These are phyloP conservation scores for Sebastes schlegelii DNA, from an alignment of 2,113 vertebrate genomes.

Conservation along the genomic window DNA sequence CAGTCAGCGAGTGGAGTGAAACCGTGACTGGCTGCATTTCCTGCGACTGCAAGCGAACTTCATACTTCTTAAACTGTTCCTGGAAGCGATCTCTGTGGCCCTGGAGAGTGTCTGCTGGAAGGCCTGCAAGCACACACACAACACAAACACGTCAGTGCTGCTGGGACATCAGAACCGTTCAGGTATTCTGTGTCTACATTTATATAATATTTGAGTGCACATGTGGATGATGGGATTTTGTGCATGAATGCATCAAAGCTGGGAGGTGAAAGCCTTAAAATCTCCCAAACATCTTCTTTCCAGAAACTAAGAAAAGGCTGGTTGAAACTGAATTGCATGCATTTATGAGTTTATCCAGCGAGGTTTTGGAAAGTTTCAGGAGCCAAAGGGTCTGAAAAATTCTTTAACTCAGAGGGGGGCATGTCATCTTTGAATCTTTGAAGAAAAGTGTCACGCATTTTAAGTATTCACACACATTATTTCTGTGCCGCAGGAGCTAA, in stretches of 20 bases:
- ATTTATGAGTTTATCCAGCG: not conserved
- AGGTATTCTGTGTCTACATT: not conserved
- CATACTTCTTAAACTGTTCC: slow-evolving; percentile 97
- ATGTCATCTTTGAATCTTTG: slow-evolving; percentile 2
- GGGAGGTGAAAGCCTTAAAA: not conserved
- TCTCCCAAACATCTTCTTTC: slow-evolving; percentile 10
- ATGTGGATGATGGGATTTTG: not conserved
- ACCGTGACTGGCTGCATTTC: slow-evolving; percentile 34
- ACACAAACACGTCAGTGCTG: slow-evolving; percentile 21
- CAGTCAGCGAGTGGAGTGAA: slow-evolving; percentile 9
- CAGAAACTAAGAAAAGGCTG: not conserved
- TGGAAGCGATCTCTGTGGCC: slow-evolving; percentile 98
- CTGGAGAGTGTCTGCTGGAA: slow-evolving; percentile 96
- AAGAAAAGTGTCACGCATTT: not conserved
- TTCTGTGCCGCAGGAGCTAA: not conserved
- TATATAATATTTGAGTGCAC: not conserved
- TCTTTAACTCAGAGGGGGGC: not conserved
- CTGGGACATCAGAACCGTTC: not conserved
- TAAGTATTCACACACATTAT: not conserved
- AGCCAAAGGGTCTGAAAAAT: not conserved
- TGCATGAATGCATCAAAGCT: slow-evolving; percentile 1
- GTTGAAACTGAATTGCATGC: not conserved
- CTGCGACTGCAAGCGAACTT: slow-evolving; percentile 55
- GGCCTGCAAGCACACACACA: slow-evolving; percentile 83
- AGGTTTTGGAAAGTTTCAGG: not conserved